These are phyloP conservation scores for Pachydiplax longipennis DNA, from an alignment of 2,888 invertebrate species.

Conservation along the genomic window DNA sequence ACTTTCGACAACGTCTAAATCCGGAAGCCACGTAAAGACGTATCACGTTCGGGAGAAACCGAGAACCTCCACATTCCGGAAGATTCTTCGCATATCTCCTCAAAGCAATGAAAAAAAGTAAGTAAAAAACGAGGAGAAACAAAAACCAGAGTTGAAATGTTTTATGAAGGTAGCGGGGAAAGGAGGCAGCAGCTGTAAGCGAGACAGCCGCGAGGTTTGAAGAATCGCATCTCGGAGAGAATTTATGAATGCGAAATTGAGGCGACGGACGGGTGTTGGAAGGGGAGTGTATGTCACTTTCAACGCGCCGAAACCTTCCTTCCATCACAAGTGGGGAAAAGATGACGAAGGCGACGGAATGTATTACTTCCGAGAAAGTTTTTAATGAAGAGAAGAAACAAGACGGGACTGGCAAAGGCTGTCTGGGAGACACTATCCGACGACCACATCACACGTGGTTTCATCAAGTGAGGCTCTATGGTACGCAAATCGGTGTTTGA, in stretches of 20 bases:
- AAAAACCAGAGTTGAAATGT: neutral
- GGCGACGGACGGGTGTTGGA: neutral
- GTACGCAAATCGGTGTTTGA: too few species aligned
- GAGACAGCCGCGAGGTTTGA: neutral
- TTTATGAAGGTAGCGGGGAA: neutral
- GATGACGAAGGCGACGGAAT: neutral
- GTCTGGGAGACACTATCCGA: neutral
- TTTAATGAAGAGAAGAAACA: neutral
- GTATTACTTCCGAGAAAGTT: neutral
- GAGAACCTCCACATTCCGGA: neutral
- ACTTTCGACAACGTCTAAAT: too few species aligned
- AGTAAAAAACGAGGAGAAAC: neutral
- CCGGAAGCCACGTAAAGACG: neutral
- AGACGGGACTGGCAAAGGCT: neutral
- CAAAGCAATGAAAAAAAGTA: neutral
- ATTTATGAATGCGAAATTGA: neutral
- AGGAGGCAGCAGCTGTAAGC: neutral
- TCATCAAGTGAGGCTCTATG: too few species aligned
- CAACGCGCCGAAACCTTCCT: neutral
- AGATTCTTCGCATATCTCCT: neutral
- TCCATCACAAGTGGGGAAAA: neutral
- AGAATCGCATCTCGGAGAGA: neutral
- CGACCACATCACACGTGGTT: too few species aligned
- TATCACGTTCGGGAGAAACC: neutral
- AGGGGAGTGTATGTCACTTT: neutral